These are phyloP conservation scores for Melitaea athalia DNA, from an alignment of 2,888 invertebrate species.

Conservation along the genomic window DNA sequence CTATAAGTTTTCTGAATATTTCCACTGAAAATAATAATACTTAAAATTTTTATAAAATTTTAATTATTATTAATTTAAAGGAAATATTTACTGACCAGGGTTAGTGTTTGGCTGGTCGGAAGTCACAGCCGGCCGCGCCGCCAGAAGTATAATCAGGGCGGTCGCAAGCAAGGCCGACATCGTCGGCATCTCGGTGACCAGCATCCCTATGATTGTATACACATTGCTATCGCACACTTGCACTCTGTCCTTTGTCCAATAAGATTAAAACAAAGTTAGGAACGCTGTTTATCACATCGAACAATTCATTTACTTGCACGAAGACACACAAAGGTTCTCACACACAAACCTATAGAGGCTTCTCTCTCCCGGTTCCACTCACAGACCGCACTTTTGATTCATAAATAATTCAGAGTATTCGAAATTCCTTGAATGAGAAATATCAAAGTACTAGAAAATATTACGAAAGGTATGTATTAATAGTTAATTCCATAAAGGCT, in stretches of 20 bases:
- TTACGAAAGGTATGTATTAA: background rate
- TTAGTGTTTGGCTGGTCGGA: slow-evolving; percentile 22
- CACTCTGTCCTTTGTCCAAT: background rate
- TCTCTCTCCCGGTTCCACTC: slow-evolving; percentile 25
- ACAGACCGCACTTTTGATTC: slow-evolving; percentile 22
- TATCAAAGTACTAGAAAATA: background rate
- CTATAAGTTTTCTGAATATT: no score
- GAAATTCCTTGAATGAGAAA: background rate
- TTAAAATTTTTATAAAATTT: no score
- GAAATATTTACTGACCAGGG: slow-evolving; percentile 24
- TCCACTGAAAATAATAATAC: background rate
- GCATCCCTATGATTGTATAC: slow-evolving; percentile 15
- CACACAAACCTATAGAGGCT: slow-evolving; percentile 27
- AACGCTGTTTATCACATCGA: background rate
- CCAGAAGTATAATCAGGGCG: slow-evolving; percentile 29
- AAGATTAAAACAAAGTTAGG: background rate
- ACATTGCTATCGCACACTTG: slow-evolving; percentile 7
- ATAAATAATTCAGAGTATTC: slow-evolving; percentile 17
- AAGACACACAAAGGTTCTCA: background rate
- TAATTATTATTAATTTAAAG: no score
- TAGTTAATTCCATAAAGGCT: slow-evolving; percentile 1
- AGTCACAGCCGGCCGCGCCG: slow-evolving; percentile 25
- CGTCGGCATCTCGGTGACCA: slow-evolving; percentile 4
- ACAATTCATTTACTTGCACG: background rate
- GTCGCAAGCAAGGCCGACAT: slow-evolving; percentile 18